Evolutionary conservation across 2,113 vertebrate species (phyloP), one percentile per base, ranked within the genome.

Genomic region (Pelodiscus sinensis): DNA sequence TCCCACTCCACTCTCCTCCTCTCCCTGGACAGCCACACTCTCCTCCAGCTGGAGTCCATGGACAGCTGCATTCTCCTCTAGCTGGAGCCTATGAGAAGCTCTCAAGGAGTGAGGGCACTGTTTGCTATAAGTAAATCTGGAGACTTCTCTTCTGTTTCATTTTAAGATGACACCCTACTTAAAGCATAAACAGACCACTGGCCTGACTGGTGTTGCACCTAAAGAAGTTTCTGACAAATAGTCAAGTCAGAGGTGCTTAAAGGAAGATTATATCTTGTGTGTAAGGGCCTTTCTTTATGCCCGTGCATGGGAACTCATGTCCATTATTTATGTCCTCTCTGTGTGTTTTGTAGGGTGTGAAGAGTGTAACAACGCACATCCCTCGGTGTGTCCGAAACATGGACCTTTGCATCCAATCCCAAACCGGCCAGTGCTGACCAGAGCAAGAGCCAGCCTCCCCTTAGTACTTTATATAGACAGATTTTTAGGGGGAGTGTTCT

Each of bases 391-490:
- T 94, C 96, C 98, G 0, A 99, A 99, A 81, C 99, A 99, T 0
- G 99, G 99, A 5, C 98, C 99, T 12, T 93, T 99, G 91, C 99
- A 99, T 89, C 99, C 99, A 2, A 99, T 99, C 95, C 98, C 98
- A 31, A 99, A 99, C 96, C 97, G 99, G 21, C 99, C 99, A 0
- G 99, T 99, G 84, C 96, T 99, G 97, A 99, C 99, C 79, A 98
- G 98, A 90, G 99, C 99, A 0, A 97, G 99, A 35, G 99, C 99
- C 91, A 99, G 99, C 90, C 98, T 99, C 4, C 99, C 99, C 12
- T 95, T 99, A 94, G 98, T 99, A 54, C 99, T 99, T 82, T 99
- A 99, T 90, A 98, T 99, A 29, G 99, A 99, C 87, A 98, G 99
- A 77, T 99, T 99, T 95, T 93, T 99, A 29, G 99, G 99, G 1